Evolutionary conservation across 2,113 vertebrate genomes (phyloP).

Genomic region (Delphinus delphis): DNA sequence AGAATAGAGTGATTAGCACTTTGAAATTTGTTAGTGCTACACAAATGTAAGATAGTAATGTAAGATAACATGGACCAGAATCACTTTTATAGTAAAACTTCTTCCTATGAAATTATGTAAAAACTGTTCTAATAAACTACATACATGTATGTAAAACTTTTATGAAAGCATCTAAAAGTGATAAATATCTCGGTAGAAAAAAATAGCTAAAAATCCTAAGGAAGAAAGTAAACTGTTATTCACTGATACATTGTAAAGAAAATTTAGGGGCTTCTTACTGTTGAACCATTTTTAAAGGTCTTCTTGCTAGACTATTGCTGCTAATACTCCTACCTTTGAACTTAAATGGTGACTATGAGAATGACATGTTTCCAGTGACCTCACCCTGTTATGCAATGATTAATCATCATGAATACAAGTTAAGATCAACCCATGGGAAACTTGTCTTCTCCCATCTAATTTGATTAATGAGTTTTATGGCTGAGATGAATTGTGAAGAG

Average conservation of each 20-base stretch:
- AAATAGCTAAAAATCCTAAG: neutral
- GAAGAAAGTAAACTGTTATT: neutral
- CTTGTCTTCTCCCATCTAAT: constrained; percentile 33
- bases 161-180: neutral
- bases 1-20: neutral
- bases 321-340: constrained; percentile 25
- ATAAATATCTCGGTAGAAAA: neutral
- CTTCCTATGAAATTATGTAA: neutral
- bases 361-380: constrained; percentile 35
- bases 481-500: constrained; percentile 43
- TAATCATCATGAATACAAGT: constrained; percentile 52
- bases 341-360: neutral
- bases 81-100: constrained; percentile 19
- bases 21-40: neutral
- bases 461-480: constrained; percentile 70
- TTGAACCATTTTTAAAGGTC: neutral
- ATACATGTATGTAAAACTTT: neutral
- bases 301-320: neutral
- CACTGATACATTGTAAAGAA: neutral
- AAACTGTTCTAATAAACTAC: neutral
- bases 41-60: neutral
- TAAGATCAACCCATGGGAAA: constrained; percentile 37
- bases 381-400: constrained; percentile 29
- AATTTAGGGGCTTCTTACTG: neutral
- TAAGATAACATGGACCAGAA: neutral